Evolutionary conservation across 2,113 vertebrate genomes (phyloP), one percentile per base, ranked within the genome.

Genomic region (Regulus satrapa): DNA sequence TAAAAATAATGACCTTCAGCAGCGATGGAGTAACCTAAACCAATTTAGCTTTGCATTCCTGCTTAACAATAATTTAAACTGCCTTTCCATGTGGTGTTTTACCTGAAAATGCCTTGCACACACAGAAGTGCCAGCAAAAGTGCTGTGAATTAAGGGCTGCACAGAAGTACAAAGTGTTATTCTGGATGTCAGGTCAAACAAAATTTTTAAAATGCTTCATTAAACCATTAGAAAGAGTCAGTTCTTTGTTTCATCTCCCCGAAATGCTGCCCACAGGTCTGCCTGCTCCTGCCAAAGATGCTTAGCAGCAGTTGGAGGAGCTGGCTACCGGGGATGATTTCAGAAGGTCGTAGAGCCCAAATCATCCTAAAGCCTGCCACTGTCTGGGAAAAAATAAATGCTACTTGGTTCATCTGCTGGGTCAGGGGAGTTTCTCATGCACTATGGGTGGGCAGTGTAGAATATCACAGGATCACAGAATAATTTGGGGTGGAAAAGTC

Each of bases 281-380:
- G 2, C 28, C 71, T 43, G 28, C 49, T 88, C 23, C 43, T 88
- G 85, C 78, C 58, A 36, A 0, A 8, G 55, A 21, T 4, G 2
- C 64, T 85, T 32, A 76, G 25, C 40, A 68, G 48, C n/a, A 25
- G 8, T 0, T 2, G 38, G 52, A 51, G 62, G 19, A 75, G 34
- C 0, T 2, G 2, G 13, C 13, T 28, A 18, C 32, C 0, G 0
- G 26, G 18, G 8, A 17, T 45, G 31, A 40, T 63, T 80, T 81
- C 1, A 11, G 72, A 84, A 77, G 38, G 56, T 67, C 4, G 0
- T 5, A 13, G 10, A 72, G 58, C 8, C 61, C 81, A 84, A 85
- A 14, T 1, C 28, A 38, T 32, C n/a, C 32, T 13, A 41, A 38
- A 58, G 14, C 13, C 48, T 81, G 25, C 10, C 38, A 34, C 20